Base-by-base conservation (phyloP, 2,888 invertebrate species). In the Drosophila falleni region DNA sequence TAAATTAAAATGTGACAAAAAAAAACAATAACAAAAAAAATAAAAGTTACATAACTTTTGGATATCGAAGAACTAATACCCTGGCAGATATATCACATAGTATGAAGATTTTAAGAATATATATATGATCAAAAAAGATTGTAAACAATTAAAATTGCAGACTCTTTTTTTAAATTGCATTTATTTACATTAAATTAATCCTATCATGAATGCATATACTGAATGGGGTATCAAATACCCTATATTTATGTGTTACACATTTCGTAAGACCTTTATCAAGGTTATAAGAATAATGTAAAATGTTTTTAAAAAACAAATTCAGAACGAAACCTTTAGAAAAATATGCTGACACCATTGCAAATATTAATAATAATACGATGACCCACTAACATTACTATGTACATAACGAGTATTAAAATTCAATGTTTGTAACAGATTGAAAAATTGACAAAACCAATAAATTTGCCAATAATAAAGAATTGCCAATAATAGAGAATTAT, bases 311-410 rank as follows among this genome's bases (percentile, higher is more conserved):
- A 23, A 31, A 31, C 16, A 13, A 39, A 44, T 23, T 19, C 35
- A 46, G 23, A 54, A 39, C 29, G 23, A 31, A 59, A 69, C 37
- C 51, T 54, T 58, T 37, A 41, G 31, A 62, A 67, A 64, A 67
- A 70, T 55, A 65, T 67, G 51, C 47, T 77, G 83, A 76, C 84
- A 77, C 81, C 71, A 80, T 66, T 83, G 81, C 84, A 87, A 87
- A 60, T 62, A 76, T 80, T 76, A 72, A 79, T 62, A 67, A 63
- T 44, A 60, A 69, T 47, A 35, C 11, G 60, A 51, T 39, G 65
- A 29, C 50, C 23, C 23, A 23, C 23, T 44, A 29, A 29, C 6
- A 1, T 31, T 6, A 11, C n/a, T 26, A 49, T 23, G 23, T 23
- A 37, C 47, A 37, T 26, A 54, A n/a, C 58, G 26, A 16, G 23